phyloP scores from a whole-genome alignment of 2,888 invertebrate genomes.

The Caenorhabditis becei region DNA sequence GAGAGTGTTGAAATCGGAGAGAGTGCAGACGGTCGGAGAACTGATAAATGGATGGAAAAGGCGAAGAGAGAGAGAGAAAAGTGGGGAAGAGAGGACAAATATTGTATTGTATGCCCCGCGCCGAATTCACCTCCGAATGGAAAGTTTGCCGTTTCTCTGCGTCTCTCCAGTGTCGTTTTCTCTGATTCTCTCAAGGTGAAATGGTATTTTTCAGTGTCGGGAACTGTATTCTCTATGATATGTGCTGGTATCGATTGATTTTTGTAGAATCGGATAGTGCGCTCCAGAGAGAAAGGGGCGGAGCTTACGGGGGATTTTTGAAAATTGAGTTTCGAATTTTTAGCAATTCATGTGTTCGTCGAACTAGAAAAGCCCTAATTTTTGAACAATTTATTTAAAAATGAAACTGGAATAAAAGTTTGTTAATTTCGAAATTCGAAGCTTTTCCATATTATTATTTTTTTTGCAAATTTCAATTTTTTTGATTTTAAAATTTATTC shows the following conservation, averaged over 20 bases:
- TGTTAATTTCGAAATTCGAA: no score
- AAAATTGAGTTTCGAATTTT: neutral
- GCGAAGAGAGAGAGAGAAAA: neutral
- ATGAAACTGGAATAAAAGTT: no score
- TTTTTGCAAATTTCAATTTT: no score
- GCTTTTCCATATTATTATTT: neutral
- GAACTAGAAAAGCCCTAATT: no score
- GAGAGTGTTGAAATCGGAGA: conserved; percentile 14
- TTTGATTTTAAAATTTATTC: neutral
- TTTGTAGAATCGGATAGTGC: conserved; percentile 2
- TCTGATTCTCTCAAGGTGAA: conserved; percentile 19
- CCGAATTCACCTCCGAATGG: conserved; percentile 35
- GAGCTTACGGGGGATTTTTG: neutral
- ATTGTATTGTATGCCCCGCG: conserved; percentile 53
- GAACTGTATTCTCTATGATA: neutral
- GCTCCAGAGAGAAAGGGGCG: conserved; percentile 9
- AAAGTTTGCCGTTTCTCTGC: conserved; percentile 28
- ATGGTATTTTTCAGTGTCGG: neutral
- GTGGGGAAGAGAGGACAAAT: conserved; percentile 40
- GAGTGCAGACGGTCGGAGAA: conserved; percentile 6
- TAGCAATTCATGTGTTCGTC: neutral
- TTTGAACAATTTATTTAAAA: neutral
- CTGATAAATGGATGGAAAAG: conserved; percentile 6
- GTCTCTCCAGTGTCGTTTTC: conserved; percentile 21
- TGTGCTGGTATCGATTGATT: conserved; percentile 34